phyloP scores from a whole-genome alignment of 2,888 invertebrate genomes.

The Lepeophtheirus nordmannii region DNA sequence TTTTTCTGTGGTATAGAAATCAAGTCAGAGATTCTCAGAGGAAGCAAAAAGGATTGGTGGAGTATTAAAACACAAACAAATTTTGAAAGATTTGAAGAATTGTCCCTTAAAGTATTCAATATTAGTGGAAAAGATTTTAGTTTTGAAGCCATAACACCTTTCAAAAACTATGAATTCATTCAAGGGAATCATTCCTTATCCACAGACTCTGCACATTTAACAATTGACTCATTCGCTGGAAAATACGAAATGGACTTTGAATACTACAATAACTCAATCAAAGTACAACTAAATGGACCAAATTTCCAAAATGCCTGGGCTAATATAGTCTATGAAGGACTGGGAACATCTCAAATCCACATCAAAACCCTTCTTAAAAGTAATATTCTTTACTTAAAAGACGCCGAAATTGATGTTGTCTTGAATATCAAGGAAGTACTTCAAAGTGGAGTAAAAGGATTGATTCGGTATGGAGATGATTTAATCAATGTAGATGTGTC shows the following conservation, averaged over 20 bases:
- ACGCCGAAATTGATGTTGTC: background rate
- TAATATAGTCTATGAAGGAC: background rate
- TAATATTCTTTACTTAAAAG: background rate
- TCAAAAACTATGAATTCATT: background rate
- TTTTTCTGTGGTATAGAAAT: background rate
- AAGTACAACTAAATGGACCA: background rate
- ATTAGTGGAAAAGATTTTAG: background rate
- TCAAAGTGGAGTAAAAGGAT: background rate
- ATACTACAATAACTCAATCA: background rate
- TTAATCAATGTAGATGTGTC: background rate
- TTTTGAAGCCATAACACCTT: constrained; percentile 1
- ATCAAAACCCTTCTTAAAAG: background rate
- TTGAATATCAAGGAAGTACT: background rate
- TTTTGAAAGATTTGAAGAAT: background rate
- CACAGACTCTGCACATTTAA: background rate
- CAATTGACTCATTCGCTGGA: background rate
- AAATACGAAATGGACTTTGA: background rate
- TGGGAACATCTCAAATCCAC: background rate
- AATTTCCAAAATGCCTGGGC: background rate
- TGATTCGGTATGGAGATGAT: constrained; percentile 4
- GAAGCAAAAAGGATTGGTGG: background rate
- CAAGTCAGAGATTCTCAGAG: constrained; percentile 1
- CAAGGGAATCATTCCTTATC: background rate
- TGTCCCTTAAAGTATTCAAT: background rate
- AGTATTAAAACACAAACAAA: background rate